Conservation (phyloP, 2,113 vertebrate species). For the Numenius arquata region DNA sequence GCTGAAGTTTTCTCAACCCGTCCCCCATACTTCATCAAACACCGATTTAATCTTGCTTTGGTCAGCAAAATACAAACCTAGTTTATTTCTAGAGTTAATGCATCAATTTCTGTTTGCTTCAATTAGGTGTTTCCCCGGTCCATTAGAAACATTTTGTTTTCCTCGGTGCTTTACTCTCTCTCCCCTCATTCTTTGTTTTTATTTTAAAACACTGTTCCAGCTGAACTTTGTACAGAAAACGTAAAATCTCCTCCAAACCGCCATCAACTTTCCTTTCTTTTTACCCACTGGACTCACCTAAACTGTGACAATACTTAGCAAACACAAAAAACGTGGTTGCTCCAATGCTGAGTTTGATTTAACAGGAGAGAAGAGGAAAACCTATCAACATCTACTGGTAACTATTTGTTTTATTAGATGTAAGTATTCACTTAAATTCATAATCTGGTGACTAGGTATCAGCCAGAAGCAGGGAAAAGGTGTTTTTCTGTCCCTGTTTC, state of each 20-base stretch:
- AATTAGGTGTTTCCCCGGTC: neutral
- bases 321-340: neutral
- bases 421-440: rapidly evolving
- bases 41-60: neutral
- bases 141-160: neutral
- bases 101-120: neutral
- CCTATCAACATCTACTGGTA: rapidly evolving
- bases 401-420: neutral
- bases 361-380: neutral
- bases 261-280: neutral
- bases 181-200: neutral
- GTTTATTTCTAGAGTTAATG: neutral
- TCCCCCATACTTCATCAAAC: neutral
- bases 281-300: neutral
- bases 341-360: neutral
- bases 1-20: neutral
- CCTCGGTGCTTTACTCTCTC: neutral
- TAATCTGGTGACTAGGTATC: neutral
- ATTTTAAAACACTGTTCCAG: neutral
- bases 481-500: neutral
- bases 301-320: neutral
- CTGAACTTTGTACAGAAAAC: neutral
- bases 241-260: neutral
- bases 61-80: neutral
- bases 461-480: neutral